Evolutionary conservation across 2,797 vertebrate genomes (phyloP).

Genomic region (Rhynchonycteris naso): DNA sequence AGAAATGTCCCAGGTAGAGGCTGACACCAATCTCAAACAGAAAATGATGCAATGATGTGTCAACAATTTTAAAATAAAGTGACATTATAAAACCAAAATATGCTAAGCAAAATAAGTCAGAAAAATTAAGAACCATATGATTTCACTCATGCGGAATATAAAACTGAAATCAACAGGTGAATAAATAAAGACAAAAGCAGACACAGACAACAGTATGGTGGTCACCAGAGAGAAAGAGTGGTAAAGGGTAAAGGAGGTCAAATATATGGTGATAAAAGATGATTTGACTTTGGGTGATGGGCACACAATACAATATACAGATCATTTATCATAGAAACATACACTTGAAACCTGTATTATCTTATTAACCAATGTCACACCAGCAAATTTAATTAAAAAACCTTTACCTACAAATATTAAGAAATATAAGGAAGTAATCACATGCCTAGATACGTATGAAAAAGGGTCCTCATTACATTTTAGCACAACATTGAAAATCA

Average conservation of each 20-base stretch:
- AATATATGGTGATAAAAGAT: not conserved
- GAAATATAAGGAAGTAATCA: conserved; percentile 7
- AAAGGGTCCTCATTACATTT: not conserved
- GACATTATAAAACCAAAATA: not conserved
- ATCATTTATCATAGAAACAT: not conserved
- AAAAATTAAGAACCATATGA: not conserved
- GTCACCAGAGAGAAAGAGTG: not conserved
- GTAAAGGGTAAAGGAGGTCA: not conserved
- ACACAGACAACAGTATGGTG: not conserved
- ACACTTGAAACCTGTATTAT: not conserved
- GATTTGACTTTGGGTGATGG: not conserved
- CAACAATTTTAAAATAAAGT: not conserved
- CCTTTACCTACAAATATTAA: not conserved
- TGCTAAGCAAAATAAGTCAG: not conserved
- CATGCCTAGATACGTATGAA: not conserved
- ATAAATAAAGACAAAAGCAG: not conserved
- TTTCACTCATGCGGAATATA: not conserved
- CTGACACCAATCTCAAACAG: not conserved
- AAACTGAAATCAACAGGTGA: not conserved
- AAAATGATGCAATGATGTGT: not conserved
- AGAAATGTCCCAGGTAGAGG: not conserved
- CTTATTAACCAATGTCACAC: no score
- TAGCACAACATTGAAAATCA: not conserved
- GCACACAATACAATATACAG: not conserved
- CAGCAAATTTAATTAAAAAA: not conserved